These are phyloP conservation scores for Pseudomyrmex dendroicus DNA, from an alignment of 1,140 invertebrate genomes.

Conservation along the genomic window DNA sequence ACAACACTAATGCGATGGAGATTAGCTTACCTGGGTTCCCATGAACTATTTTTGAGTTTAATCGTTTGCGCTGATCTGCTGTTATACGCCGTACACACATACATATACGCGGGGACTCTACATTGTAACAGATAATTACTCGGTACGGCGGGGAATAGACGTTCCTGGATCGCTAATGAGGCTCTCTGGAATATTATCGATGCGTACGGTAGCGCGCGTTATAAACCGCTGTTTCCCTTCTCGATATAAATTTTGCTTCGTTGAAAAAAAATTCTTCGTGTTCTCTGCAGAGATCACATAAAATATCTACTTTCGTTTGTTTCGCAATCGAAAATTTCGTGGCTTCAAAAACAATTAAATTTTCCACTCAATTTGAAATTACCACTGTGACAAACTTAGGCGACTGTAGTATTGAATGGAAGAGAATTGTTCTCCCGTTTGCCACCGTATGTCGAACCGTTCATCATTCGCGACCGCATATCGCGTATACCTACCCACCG, in stretches of 20 bases:
- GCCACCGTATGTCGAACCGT: conserved; percentile 34
- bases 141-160: conserved; percentile 62
- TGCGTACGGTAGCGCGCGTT: conserved; percentile 61
- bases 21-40: conserved; percentile 80
- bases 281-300: background rate
- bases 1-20: conserved; percentile 77
- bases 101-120: background rate
- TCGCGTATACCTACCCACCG: conserved; percentile 44
- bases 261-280: background rate
- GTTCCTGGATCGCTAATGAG: conserved; percentile 74
- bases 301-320: background rate
- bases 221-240: conserved; percentile 61
- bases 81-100: conserved; percentile 65
- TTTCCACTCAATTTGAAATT: no score
- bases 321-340: background rate
- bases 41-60: conserved; percentile 83
- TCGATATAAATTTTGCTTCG: conserved; percentile 56
- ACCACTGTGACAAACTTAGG: background rate
- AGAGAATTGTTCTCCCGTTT: background rate
- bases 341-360: no score
- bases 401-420: background rate
- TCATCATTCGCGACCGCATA: conserved; percentile 70
- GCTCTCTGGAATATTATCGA: conserved; percentile 74
- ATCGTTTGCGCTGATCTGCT: conserved; percentile 81
- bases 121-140: conserved; percentile 75